Conservation (phyloP, 2,113 vertebrate genomes). For the Apteryx mantelli region DNA sequence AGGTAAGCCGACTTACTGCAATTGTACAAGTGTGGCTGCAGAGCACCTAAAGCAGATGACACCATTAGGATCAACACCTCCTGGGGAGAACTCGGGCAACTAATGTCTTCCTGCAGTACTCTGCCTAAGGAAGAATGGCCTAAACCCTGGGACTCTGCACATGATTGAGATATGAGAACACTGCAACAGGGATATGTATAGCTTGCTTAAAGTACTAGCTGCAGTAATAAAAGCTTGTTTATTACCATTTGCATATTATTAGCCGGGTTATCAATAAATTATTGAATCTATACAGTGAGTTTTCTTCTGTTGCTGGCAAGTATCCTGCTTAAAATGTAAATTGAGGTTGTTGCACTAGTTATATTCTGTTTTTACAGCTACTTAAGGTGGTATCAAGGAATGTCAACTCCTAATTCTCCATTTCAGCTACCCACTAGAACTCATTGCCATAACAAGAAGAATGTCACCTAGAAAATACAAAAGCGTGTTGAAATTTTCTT, state of each 20-base stretch:
- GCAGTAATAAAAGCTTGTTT: neutral
- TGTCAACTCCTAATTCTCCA: neutral
- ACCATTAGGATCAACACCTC: neutral
- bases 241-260: neutral
- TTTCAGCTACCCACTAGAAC: neutral
- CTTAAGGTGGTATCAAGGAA: neutral
- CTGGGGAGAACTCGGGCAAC: neutral
- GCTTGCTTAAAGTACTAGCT: neutral
- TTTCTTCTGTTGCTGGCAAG: neutral
- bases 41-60: fast-evolving
- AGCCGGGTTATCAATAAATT: neutral
- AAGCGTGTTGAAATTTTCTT: neutral
- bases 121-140: neutral
- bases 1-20: neutral
- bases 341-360: neutral
- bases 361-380: neutral
- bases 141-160: neutral
- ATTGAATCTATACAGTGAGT: neutral
- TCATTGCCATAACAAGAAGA: neutral
- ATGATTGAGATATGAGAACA: neutral
- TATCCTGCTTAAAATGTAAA: neutral
- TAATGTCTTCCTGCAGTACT: neutral
- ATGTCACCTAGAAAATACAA: neutral
- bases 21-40: neutral
- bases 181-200: neutral